Evolutionary conservation across 2,113 vertebrate genomes (phyloP).

Genomic region (Orthonyx spaldingii): DNA sequence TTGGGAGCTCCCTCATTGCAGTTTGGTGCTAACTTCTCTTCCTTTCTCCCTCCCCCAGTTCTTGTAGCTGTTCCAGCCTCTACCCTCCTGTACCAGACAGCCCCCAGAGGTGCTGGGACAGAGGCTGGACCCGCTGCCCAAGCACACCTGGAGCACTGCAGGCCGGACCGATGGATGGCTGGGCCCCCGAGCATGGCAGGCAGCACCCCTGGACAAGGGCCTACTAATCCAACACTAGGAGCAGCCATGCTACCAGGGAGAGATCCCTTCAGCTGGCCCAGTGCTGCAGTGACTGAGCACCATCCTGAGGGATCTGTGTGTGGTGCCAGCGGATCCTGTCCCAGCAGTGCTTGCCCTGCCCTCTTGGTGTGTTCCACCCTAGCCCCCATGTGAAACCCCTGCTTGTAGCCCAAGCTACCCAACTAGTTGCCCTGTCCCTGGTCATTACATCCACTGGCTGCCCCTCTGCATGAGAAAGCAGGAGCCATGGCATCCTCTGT

Average conservation of each 20-base stretch:
- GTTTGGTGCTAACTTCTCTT: not conserved
- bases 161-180: not conserved
- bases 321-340: not conserved
- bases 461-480: not conserved
- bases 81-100: not conserved
- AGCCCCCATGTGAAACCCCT: not conserved
- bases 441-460: not conserved
- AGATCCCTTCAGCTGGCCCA: not conserved
- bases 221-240: not conserved
- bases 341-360: not conserved
- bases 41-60: not conserved
- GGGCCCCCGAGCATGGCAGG: not conserved
- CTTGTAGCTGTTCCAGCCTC: not conserved
- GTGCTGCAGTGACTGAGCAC: not conserved
- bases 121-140: not conserved
- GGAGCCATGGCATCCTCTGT: not conserved
- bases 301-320: not conserved
- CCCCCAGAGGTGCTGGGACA: not conserved
- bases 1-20: fast-evolving
- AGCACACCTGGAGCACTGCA: not conserved
- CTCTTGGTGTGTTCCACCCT: not conserved
- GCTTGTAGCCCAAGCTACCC: not conserved
- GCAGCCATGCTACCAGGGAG: not conserved
- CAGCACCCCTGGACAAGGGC: not conserved
- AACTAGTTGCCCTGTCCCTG: not conserved